Evolutionary conservation across 2,888 invertebrate genomes (phyloP).

Genomic region (Hecatera dysodea): DNA sequence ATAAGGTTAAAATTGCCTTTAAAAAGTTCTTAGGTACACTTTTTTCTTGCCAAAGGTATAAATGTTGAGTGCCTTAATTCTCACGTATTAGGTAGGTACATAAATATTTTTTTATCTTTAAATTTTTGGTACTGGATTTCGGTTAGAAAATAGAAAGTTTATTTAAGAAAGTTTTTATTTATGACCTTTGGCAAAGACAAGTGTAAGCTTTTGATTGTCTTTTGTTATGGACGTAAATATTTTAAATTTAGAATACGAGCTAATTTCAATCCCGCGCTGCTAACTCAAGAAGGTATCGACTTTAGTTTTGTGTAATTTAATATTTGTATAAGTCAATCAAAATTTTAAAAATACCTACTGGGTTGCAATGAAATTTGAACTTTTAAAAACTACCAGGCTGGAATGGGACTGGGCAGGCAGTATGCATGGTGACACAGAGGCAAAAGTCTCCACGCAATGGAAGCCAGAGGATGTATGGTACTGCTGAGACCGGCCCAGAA

Average conservation of each 20-base stretch:
- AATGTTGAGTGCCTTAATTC: conserved; percentile 34
- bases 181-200: background rate
- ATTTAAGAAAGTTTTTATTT: conserved; percentile 2
- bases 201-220: conserved; percentile 4
- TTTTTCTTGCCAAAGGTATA: conserved; percentile 41
- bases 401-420: too few relatives aligned
- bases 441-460: too few relatives aligned
- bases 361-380: background rate
- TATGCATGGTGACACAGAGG: too few relatives aligned
- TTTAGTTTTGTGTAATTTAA: background rate
- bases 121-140: background rate
- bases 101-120: background rate
- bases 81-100: background rate
- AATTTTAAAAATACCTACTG: background rate
- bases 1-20: conserved; percentile 71
- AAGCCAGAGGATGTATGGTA: too few relatives aligned
- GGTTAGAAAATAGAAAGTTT: conserved; percentile 31
- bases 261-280: background rate
- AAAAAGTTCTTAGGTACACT: conserved; percentile 47
- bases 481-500: too few relatives aligned
- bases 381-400: too few relatives aligned
- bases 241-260: background rate
- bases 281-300: background rate
- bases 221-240: background rate
- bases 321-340: background rate